Base-by-base conservation (phyloP, 2,113 vertebrate species). In the Hippopotamus amphibius region DNA sequence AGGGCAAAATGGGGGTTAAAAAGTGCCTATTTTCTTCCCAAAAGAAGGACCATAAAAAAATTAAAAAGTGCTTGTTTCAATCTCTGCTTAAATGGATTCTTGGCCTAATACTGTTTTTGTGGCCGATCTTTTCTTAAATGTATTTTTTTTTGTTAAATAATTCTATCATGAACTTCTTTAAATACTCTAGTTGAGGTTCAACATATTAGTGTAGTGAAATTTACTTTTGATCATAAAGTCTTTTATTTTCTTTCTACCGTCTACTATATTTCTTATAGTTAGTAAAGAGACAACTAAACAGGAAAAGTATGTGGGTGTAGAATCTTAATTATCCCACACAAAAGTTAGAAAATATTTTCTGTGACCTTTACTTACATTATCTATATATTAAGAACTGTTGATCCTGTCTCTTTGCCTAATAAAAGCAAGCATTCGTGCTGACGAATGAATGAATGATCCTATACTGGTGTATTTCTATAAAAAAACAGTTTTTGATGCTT, bases 301-400 rank as follows among this genome's bases (percentile, higher is more conserved):
- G 41, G 24, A 57, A 48, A 90, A 85, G 0, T 2, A 79, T 28
- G 5, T 1, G 14, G 3, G 1, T 46, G 80, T 59, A 92, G 72
- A 61, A 93, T n/a, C 19, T 74, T 57, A 82, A 76, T 37, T 57
- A 77, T 86, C 48, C 8, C 24, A 82, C 88, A 68, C 5, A 83
- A 77, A 95, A 88, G 24, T 43, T 96, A 72, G n/a, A 92, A 72
- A 79, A 16, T 72, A 83, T 59, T 68, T 95, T 85, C 46, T 22
- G n/a, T 81, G 81, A 55, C 17, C 50, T 30, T 59, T 79, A 61
- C 10, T n/a, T 76, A 66, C 19, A 61, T 48, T 81, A 26, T 53
- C 72, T 57, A 14, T 15, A 15, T 22, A 71, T 30, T 82, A 95
- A 71, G 3, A 69, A 63, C 6, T 30, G 4, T 19, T 68, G 7